Evolutionary conservation across 1,140 invertebrate genomes (phyloP).

Genomic region (Drosophila parabipectinata): DNA sequence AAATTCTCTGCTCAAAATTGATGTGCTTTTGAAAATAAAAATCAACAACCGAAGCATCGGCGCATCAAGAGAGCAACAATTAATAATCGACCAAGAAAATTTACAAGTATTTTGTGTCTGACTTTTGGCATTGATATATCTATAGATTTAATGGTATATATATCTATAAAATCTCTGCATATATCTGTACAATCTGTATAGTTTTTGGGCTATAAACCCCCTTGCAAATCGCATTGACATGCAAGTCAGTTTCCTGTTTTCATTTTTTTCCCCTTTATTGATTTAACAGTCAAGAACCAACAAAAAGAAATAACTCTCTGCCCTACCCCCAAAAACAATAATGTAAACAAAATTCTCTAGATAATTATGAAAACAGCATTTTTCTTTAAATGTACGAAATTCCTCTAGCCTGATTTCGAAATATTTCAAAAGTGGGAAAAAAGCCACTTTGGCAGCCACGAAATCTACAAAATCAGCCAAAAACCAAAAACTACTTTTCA

Average conservation of each 20-base stretch:
- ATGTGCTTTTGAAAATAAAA: slow-evolving; percentile 9
- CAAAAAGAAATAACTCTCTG: too few species aligned
- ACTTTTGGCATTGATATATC: slow-evolving; percentile 44
- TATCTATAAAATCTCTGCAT: slow-evolving; percentile 13
- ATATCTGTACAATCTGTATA: slow-evolving; percentile 21
- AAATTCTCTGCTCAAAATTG: slow-evolving; percentile 16
- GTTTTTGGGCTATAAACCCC: slow-evolving; percentile 26
- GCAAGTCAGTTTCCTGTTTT: slow-evolving; percentile 48
- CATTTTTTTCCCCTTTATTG: slow-evolving; percentile 49
- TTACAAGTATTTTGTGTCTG: slow-evolving; percentile 15
- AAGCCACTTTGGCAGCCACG: slow-evolving; percentile 23
- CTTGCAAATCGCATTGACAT: slow-evolving; percentile 64
- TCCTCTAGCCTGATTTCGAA: slow-evolving; percentile 23
- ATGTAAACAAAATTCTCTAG: slow-evolving; percentile 38
- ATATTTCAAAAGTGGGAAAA: slow-evolving; percentile 12
- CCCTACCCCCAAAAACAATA: not conserved
- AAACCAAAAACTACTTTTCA: slow-evolving; percentile 35
- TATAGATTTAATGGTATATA: not conserved
- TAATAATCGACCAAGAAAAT: slow-evolving; percentile 31
- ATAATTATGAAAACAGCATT: slow-evolving; percentile 34
- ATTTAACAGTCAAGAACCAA: slow-evolving; percentile 62
- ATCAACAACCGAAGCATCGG: too few species aligned
- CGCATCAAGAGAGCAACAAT: slow-evolving; percentile 27
- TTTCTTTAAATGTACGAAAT: slow-evolving; percentile 8
- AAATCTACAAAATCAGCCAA: slow-evolving; percentile 14